Base-by-base conservation (phyloP, 2,888 invertebrate species). In the Tridacna gigas region DNA sequence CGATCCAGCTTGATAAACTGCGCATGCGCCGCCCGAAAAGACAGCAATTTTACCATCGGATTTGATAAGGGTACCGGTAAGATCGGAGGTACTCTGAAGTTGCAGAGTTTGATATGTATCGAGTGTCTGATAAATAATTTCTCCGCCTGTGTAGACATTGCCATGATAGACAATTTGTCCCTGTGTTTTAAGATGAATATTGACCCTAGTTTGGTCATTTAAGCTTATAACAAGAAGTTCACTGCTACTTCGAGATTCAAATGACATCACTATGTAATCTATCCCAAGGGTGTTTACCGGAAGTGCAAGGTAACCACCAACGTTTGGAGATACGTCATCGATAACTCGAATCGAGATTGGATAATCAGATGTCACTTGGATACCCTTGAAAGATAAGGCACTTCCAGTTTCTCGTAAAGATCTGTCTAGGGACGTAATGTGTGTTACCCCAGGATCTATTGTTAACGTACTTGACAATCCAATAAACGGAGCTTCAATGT, bases 261-360 rank as follows among this genome's bases (percentile, higher is more conserved):
- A 79, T 5, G 84, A 80, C 69, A 74, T 63, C 13, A 84, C 78
- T 71, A 84, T 84, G 60, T 84, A 84, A 22, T 84, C 80, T n/a
- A 37, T 48, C 0, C 74, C 75, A 1, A 84, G 73, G 12, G 74
- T 74, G 9, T 60, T 22, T 5, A 78, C 60, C 28, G 84, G 84
- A 48, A 84, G 71, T 47, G 74, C 84, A 12, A 69, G 45, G 60
- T 74, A 84, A n/a, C 80, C 80, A 15, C 80, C 80, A 51, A 84
- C 61, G 20, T 67, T 25, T 11, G 77, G 78, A 0, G 45, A 5
- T 15, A 11, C 20, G 56, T 78, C 74, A 65, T 84, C 84, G 7
- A 84, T 45, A 5, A 84, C 80, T 18, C 69, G 51, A 15, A 84
- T 65, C 13, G 63, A 45, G 9, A 84, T 75, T 11, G 84, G 80